phyloP scores from a whole-genome alignment of 2,113 vertebrate species.

The Piaya cayana region DNA sequence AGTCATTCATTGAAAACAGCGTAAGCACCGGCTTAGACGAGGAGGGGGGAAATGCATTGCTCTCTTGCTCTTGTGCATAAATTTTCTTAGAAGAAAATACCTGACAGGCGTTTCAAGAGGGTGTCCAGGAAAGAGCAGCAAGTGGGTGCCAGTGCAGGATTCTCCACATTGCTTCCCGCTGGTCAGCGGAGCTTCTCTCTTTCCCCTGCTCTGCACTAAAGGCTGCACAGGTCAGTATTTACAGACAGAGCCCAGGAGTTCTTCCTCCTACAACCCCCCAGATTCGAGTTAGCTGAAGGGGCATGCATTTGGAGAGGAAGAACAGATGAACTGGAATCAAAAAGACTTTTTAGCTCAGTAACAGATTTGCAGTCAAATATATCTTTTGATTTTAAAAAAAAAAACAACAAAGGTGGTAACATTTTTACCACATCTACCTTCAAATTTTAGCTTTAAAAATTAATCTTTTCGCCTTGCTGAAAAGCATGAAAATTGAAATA shows the following conservation, averaged over 20 bases:
- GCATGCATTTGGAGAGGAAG: accelerated
- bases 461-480: not conserved
- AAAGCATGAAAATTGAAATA: not conserved
- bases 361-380: not conserved
- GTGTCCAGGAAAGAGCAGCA: not conserved
- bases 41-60: not conserved
- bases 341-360: not conserved
- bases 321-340: not conserved
- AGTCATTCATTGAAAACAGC: not conserved
- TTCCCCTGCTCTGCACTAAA: not conserved
- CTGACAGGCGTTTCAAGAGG: not conserved
- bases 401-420: not conserved
- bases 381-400: not conserved
- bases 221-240: not conserved
- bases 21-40: not conserved
- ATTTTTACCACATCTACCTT: not conserved
- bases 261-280: not conserved
- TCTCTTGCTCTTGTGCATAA: not conserved
- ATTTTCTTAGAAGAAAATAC: not conserved
- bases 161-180: not conserved
- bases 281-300: not conserved
- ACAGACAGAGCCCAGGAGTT: not conserved
- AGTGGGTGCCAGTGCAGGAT: accelerated
- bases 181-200: not conserved
- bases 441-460: not conserved